Evolutionary conservation across 2,797 vertebrate genomes (phyloP).

Genomic region (Danio kyathit): DNA sequence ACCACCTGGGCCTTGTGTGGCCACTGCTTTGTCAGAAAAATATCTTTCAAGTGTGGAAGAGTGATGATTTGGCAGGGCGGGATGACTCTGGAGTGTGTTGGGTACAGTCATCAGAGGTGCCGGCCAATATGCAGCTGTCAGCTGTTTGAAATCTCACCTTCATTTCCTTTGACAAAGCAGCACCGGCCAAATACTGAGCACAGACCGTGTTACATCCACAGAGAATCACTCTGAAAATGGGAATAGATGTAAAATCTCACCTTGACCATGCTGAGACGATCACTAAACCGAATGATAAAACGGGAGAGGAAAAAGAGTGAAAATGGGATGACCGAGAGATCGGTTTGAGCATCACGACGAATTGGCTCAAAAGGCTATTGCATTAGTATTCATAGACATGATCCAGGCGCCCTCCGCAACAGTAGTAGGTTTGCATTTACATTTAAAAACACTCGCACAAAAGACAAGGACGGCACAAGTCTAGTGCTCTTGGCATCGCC

Average conservation of each 20-base stretch:
- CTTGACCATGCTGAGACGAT: constrained; percentile 22
- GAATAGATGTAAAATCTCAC: constrained; percentile 5
- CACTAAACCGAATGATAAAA: constrained; percentile 12
- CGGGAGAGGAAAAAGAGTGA: neutral
- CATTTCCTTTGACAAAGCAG: constrained; percentile 33
- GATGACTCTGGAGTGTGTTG: constrained; percentile 5
- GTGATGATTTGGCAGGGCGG: constrained; percentile 41
- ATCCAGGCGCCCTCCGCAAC: constrained; percentile 33
- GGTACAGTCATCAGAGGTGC: constrained; percentile 32
- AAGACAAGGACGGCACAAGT: neutral
- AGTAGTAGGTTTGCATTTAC: constrained; percentile 45
- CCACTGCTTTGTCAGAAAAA: constrained; percentile 27
- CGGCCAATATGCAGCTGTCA: constrained; percentile 12
- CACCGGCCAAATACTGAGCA: constrained; percentile 13
- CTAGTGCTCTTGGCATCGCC: constrained; percentile 18
- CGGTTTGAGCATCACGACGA: constrained; percentile 19
- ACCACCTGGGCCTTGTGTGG: constrained; percentile 38
- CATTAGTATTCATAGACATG: constrained; percentile 56
- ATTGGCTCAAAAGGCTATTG: constrained; percentile 33
- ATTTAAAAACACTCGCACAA: constrained; percentile 31
- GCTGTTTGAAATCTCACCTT: constrained; percentile 28
- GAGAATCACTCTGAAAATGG: constrained; percentile 2
- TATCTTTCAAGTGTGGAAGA: constrained; percentile 10
- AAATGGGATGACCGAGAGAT: constrained; percentile 14
- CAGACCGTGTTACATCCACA: neutral